A percentile compares a stretch with the other conserved stretches of the same genome.
Evolutionary conservation across 2,113 vertebrate genomes (phyloP).

Genomic region (Tamias sibiricus): DNA sequence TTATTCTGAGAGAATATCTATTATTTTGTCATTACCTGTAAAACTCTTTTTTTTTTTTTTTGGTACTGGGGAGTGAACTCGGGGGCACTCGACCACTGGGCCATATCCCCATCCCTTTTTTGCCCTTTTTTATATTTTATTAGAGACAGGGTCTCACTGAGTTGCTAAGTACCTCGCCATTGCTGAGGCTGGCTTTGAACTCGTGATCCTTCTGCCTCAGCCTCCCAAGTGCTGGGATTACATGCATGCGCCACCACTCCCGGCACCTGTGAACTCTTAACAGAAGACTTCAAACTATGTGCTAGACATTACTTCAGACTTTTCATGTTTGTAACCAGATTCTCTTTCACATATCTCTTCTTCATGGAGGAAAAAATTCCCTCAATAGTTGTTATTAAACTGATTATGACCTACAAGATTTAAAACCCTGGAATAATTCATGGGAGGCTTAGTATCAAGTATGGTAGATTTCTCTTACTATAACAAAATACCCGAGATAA

Average conservation of each 20-base stretch:
- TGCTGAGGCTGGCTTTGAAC: too few relatives aligned
- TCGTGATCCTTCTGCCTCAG: too few relatives aligned
- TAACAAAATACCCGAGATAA: neutral
- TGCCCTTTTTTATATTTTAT: too few relatives aligned
- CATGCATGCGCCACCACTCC: too few relatives aligned
- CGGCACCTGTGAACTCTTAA: neutral
- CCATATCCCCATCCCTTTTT: too few relatives aligned
- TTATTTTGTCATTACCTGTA: neutral
- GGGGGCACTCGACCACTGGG: too few relatives aligned
- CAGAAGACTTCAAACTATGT: neutral
- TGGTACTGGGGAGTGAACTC: too few relatives aligned
- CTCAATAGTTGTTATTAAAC: neutral
- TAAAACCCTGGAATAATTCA: neutral
- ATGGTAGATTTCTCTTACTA: neutral
- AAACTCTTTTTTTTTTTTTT: too few relatives aligned
- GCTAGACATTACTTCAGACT: neutral
- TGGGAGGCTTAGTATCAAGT: neutral
- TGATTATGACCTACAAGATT: neutral
- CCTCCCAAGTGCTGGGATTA: too few relatives aligned
- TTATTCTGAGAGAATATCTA: slow-evolving; percentile 33
- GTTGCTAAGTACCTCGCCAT: too few relatives aligned
- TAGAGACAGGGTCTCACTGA: too few relatives aligned
- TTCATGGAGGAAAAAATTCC: neutral
- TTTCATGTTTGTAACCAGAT: slow-evolving; percentile 16
- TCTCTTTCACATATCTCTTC: slow-evolving; percentile 20